A percentile compares a stretch with the other conserved stretches of the same genome.
Evolutionary conservation across 2,797 vertebrate genomes (phyloP).

Genomic region (Dermochelys coriacea): DNA sequence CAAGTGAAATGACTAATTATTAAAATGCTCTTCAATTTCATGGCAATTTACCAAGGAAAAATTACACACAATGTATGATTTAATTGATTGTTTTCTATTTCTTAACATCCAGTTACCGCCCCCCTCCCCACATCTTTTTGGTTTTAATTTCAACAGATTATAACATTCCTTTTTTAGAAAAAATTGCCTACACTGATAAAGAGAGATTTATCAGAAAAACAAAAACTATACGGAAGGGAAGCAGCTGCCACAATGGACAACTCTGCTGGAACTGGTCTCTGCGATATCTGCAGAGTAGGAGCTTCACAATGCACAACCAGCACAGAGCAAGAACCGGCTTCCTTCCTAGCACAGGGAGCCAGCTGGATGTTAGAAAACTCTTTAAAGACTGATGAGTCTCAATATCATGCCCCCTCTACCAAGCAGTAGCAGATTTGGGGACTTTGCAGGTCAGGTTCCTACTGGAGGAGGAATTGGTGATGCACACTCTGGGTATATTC

Average conservation of each 20-base stretch:
- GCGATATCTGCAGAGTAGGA: not conserved
- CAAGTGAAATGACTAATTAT: conserved; percentile 83
- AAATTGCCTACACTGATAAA: conserved; percentile 60
- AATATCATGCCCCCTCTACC: not conserved
- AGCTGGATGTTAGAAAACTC: not conserved
- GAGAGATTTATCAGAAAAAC: conserved; percentile 76
- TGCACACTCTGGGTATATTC: not conserved
- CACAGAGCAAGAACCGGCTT: not conserved
- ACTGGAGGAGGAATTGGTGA: not conserved
- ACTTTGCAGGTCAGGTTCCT: not conserved
- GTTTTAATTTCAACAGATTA: conserved; percentile 74
- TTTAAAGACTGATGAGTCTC: conserved; percentile 1
- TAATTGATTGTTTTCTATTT: conserved; percentile 85
- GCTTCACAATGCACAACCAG: not conserved
- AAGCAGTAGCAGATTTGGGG: not conserved
- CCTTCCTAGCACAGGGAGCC: not conserved
- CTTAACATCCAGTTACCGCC: conserved; percentile 78
- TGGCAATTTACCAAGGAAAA: conserved; percentile 82
- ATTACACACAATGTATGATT: conserved; percentile 82
- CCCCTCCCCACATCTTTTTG: conserved; percentile 54
- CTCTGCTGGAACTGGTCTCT: conserved; percentile 37
- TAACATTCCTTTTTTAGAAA: conserved; percentile 72
- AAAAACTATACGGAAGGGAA: conserved; percentile 61
- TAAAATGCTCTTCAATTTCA: conserved; percentile 81
- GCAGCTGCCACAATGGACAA: conserved; percentile 57